Conservation (phyloP, 2,113 vertebrate species). For the Microtus ochrogaster region DNA sequence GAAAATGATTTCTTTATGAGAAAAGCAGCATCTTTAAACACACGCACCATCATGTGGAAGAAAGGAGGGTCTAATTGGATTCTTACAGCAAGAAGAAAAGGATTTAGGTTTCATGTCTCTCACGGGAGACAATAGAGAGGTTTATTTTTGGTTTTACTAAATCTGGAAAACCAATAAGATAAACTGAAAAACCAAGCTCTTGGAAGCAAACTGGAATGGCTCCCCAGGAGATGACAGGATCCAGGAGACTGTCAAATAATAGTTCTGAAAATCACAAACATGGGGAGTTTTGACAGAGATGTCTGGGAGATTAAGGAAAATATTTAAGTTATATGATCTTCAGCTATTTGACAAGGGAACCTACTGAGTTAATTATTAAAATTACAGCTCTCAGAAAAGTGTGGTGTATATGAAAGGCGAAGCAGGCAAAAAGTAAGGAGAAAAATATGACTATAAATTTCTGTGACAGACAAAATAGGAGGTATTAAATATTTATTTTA, state of each 20-base stretch:
- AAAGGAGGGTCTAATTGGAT: background rate
- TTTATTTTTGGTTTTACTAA: background rate
- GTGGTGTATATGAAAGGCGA: background rate
- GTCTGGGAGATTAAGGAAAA: background rate
- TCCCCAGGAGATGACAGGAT: background rate
- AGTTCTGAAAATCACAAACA: background rate
- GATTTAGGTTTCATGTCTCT: background rate
- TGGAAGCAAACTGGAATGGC: background rate
- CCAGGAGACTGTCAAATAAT: background rate
- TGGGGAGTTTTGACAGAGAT: background rate
- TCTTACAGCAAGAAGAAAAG: background rate
- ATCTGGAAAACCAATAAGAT: background rate
- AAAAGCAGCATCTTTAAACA: background rate
- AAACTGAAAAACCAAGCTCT: background rate
- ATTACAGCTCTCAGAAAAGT: background rate
- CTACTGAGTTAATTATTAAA: background rate
- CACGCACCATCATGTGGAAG: background rate
- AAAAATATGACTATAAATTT: background rate
- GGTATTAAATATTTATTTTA: background rate
- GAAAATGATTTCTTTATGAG: background rate
- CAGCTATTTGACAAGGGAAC: background rate
- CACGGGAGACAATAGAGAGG: background rate
- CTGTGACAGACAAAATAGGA: background rate
- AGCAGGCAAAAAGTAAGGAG: background rate
- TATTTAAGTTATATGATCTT: background rate